A percentile compares a stretch with the other conserved stretches of the same genome.
Evolutionary conservation across 53 echinoderm and acorn worm genomes (phyloP).

Genomic region (Apostichopus leukothele): DNA sequence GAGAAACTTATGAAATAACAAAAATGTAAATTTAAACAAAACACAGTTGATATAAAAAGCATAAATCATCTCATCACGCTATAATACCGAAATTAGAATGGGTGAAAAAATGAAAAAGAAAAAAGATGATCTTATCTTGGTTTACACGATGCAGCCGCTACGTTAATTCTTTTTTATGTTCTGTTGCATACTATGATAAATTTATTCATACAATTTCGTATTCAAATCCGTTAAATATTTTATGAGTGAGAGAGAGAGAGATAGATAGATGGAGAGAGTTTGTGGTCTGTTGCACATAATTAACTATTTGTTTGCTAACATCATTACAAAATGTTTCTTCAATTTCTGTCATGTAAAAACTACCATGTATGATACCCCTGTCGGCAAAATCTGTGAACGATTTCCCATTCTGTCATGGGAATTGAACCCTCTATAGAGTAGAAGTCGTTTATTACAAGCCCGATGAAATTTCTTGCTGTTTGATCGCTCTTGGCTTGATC

Average conservation of each 20-base stretch:
- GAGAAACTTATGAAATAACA: too few relatives aligned
- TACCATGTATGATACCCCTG: slow-evolving; percentile 33
- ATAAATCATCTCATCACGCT: too few relatives aligned
- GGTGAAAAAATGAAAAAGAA: too few relatives aligned
- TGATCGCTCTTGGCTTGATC: slow-evolving; percentile 21
- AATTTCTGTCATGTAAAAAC: slow-evolving; percentile 13
- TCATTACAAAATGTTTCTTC: slow-evolving; percentile 46
- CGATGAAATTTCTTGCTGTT: slow-evolving; percentile 24
- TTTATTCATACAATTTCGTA: not conserved
- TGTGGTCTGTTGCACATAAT: slow-evolving; percentile 43
- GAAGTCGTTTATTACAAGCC: slow-evolving; percentile 16
- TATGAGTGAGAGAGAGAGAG: not conserved
- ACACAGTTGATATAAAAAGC: too few relatives aligned
- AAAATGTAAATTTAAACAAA: too few relatives aligned
- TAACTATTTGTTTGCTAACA: slow-evolving; percentile 42
- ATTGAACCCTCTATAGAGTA: slow-evolving; percentile 13
- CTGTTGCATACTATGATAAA: too few relatives aligned
- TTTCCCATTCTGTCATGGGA: slow-evolving; percentile 36
- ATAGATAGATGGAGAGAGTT: not conserved
- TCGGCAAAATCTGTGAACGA: slow-evolving; percentile 40
- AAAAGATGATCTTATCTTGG: too few relatives aligned
- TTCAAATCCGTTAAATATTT: not conserved
- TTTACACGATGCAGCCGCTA: too few relatives aligned
- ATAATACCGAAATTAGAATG: too few relatives aligned
- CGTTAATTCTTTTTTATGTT: too few relatives aligned